A percentile compares a stretch with the other conserved stretches of the same genome.
Evolutionary conservation across 1,140 invertebrate species (phyloP).

Genomic region (Holotrichia oblita): DNA sequence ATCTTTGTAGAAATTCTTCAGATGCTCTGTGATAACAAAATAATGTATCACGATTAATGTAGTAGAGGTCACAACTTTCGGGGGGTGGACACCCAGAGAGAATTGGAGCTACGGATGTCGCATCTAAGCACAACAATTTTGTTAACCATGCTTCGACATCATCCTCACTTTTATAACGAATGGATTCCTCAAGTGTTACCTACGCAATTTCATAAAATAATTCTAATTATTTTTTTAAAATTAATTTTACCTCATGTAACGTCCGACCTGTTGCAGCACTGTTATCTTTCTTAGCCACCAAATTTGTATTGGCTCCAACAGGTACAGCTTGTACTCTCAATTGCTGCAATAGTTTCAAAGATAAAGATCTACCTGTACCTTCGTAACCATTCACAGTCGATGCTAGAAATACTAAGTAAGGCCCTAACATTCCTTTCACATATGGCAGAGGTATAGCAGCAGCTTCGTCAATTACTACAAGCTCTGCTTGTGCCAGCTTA

Average conservation of each 20-base stretch:
- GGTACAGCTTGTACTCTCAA: conserved; percentile 72
- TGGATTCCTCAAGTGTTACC: conserved; percentile 91
- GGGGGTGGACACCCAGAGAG: conserved; percentile 87
- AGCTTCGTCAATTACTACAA: conserved; percentile 98
- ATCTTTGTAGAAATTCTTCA: conserved; percentile 90
- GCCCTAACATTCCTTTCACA: conserved; percentile 90
- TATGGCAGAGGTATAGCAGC: conserved; percentile 96
- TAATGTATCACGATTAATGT: conserved; percentile 92
- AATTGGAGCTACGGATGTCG: conserved; percentile 71
- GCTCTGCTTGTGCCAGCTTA: conserved; percentile 90
- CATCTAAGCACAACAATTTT: conserved; percentile 91
- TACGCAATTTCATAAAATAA: conserved; percentile 48
- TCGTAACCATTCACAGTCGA: conserved; percentile 99
- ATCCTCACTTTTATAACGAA: conserved; percentile 92
- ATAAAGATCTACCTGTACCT: conserved; percentile 96
- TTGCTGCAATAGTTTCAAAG: conserved; percentile 94
- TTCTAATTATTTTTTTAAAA: background rate
- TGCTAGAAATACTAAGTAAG: conserved; percentile 94
- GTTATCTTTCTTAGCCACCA: conserved; percentile 59
- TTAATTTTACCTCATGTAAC: conserved; percentile 63
- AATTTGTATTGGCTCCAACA: conserved; percentile 62
- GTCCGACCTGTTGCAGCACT: conserved; percentile 64
- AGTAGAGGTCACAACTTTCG: conserved; percentile 89
- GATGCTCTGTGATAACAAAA: conserved; percentile 98
- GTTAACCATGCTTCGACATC: conserved; percentile 92